These are phyloP conservation scores for Myiagra hebetior DNA, from an alignment of 2,113 vertebrate species.

Conservation along the genomic window DNA sequence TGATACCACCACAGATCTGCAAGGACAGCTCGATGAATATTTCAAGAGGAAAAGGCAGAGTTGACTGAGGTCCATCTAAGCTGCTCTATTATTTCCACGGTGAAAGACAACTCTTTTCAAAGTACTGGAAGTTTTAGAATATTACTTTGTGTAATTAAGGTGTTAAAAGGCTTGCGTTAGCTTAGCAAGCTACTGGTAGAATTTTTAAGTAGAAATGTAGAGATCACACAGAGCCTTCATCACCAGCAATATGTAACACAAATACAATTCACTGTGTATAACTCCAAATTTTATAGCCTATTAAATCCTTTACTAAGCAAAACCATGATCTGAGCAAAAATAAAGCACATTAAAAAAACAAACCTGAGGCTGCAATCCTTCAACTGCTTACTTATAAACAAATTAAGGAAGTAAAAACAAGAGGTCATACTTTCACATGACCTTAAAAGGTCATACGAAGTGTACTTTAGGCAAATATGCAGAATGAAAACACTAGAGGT, in stretches of 20 bases:
- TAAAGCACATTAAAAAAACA: not conserved
- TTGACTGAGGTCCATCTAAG: not conserved
- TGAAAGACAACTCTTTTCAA: not conserved
- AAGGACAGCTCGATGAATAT: conserved; percentile 37
- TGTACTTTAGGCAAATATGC: not conserved
- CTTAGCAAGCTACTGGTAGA: not conserved
- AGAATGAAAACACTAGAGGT: not conserved
- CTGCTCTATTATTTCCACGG: not conserved
- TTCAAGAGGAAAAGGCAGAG: conserved; percentile 28
- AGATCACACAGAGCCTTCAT: not conserved
- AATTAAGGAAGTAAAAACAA: conserved; percentile 13
- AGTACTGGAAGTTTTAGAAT: not conserved
- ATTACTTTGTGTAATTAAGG: not conserved
- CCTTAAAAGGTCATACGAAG: not conserved
- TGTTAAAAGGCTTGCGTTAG: not conserved
- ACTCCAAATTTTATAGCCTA: not conserved
- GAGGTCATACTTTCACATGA: conserved; percentile 18
- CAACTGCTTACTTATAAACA: not conserved
- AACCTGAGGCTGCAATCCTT: not conserved
- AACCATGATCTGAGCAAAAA: not conserved
- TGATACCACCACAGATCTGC: not conserved
- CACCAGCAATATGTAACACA: not conserved
- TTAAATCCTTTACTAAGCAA: not conserved
- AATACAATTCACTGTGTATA: not conserved
- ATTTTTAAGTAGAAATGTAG: not conserved